Percentiles rank a stretch among this genome's conserved stretches.
Conservation (phyloP, 2,888 invertebrate genomes). For the Sicus ferrugineus region DNA sequence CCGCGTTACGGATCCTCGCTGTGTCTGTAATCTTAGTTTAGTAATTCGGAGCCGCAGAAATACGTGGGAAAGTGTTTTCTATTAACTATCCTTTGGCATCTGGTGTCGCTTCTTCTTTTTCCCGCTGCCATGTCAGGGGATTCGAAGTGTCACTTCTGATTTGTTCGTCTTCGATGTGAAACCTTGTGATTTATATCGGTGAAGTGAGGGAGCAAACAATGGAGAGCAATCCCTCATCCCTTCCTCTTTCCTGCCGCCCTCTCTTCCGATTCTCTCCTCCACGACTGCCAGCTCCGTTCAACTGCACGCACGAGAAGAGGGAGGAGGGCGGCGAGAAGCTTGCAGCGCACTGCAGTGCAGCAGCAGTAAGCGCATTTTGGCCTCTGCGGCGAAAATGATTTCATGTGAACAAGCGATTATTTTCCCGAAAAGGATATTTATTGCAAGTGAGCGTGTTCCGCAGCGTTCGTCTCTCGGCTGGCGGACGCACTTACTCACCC, state of each 20-base stretch:
- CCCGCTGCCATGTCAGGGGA: constrained; percentile 18
- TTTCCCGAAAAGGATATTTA: constrained; percentile 49
- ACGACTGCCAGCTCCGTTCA: neutral
- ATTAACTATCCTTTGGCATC: neutral
- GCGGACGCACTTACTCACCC: neutral
- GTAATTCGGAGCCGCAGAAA: no score
- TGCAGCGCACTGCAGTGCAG: constrained; percentile 33
- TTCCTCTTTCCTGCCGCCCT: neutral
- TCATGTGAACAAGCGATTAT: constrained; percentile 64
- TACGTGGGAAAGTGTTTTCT: neutral
- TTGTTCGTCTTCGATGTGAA: constrained; percentile 53
- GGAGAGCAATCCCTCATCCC: neutral
- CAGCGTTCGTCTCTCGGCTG: constrained; percentile 35
- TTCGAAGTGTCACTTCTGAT: constrained; percentile 52
- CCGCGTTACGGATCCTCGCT: no score
- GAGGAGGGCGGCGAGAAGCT: constrained; percentile 10
- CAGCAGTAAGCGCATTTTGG: constrained; percentile 36
- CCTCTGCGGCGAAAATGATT: constrained; percentile 55
- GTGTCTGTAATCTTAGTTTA: no score
- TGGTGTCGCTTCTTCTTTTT: neutral
- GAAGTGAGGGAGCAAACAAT: constrained; percentile 12
- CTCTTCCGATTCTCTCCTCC: neutral
- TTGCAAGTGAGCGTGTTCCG: constrained; percentile 58
- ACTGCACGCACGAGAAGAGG: neutral
- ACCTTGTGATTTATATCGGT: constrained; percentile 48